Conservation (phyloP, 2,888 invertebrate species). For the Xylota segnis region DNA sequence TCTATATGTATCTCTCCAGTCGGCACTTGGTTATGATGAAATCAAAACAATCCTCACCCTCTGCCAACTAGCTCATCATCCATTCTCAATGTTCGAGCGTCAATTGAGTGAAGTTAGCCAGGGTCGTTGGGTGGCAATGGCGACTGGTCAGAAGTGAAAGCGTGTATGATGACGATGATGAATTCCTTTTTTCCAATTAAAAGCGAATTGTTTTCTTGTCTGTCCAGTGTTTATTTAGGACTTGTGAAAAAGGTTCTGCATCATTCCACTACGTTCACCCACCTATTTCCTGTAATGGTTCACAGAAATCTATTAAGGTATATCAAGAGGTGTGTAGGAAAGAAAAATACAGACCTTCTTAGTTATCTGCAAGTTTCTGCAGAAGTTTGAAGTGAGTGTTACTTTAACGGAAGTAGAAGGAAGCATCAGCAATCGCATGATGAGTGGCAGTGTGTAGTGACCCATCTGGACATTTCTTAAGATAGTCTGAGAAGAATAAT, state of each 20-base stretch:
- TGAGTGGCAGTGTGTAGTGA: neutral
- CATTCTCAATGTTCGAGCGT: conserved; percentile 63
- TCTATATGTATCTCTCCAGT: conserved; percentile 70
- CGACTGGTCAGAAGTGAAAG: conserved; percentile 27
- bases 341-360: conserved; percentile 41
- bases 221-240: conserved; percentile 83
- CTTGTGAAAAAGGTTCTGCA: conserved; percentile 78
- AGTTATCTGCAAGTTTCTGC: conserved; percentile 59
- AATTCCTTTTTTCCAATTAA: conserved; percentile 83
- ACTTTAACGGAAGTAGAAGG: conserved; percentile 20
- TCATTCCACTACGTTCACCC: conserved; percentile 50
- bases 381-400: conserved; percentile 23
- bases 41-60: conserved; percentile 74
- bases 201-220: conserved; percentile 84
- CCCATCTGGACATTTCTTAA: neutral
- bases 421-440: conserved; percentile 28
- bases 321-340: conserved; percentile 49
- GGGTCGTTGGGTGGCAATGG: conserved; percentile 50
- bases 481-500: conserved; percentile 12
- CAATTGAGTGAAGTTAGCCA: conserved; percentile 72
- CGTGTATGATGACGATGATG: conserved; percentile 62
- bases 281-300: conserved; percentile 61
- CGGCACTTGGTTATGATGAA: conserved; percentile 77
- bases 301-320: conserved; percentile 68
- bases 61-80: conserved; percentile 51